Conservation (phyloP, 2,797 vertebrate species). For the Prunella strophiata region DNA sequence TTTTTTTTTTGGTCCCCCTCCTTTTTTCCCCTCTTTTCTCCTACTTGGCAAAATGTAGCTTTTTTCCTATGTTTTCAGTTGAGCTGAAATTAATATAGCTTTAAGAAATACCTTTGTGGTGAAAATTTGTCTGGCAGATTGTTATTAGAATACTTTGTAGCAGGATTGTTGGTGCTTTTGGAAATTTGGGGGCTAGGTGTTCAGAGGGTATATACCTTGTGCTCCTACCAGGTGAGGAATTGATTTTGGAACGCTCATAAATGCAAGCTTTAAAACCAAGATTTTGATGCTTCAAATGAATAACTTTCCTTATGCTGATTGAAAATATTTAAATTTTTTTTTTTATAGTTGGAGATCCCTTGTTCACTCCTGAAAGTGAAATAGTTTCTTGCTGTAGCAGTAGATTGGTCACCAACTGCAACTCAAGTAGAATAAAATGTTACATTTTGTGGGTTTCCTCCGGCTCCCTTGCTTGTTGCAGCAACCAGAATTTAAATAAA, state of each 20-base stretch:
- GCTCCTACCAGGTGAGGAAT: not conserved
- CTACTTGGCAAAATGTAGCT: not conserved
- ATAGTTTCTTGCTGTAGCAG: not conserved
- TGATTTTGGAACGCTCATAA: not conserved
- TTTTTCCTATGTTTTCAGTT: conserved; percentile 23
- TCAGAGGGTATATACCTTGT: not conserved
- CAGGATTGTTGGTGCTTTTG: not conserved
- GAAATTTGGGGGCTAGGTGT: not conserved
- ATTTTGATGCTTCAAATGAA: not conserved
- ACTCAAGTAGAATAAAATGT: not conserved
- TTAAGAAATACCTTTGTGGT: not conserved
- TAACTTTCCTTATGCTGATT: not conserved
- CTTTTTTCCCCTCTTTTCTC: not conserved
- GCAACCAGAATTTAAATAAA: not conserved
- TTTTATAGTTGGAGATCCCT: not conserved
- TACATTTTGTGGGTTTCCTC: conserved; percentile 1
- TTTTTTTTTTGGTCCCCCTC: not conserved
- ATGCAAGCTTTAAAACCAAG: not conserved
- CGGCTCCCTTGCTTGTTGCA: not conserved
- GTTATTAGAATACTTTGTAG: not conserved
- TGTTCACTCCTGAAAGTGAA: not conserved
- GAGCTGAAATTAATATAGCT: conserved; percentile 5
- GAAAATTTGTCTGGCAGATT: not conserved
- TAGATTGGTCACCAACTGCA: not conserved
- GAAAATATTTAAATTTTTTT: not conserved